Evolutionary conservation across 2,888 invertebrate genomes (phyloP).

Genomic region (Diaphora mendica): DNA sequence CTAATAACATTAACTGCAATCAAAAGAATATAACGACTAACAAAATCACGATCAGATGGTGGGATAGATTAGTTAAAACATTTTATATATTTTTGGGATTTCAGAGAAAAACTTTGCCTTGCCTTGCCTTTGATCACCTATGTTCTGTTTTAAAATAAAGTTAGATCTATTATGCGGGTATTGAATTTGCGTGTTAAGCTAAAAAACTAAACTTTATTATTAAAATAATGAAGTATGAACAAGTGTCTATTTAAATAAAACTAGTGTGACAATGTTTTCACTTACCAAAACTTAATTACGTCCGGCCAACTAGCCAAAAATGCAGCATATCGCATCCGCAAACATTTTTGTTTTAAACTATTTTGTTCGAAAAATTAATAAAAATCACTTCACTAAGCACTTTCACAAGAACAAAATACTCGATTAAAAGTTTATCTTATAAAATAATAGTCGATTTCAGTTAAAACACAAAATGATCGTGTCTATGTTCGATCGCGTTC

Average conservation of each 20-base stretch:
- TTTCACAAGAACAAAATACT: conserved; percentile 36
- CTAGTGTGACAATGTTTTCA: conserved; percentile 14
- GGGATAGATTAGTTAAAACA: too few species aligned
- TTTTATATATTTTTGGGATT: not conserved
- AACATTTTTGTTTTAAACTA: conserved; percentile 36
- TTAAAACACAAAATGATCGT: conserved; percentile 50
- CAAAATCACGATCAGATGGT: not conserved
- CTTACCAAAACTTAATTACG: conserved; percentile 44
- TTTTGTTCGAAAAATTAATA: conserved; percentile 26
- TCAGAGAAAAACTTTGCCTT: not conserved
- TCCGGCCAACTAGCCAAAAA: conserved; percentile 44
- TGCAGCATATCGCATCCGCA: conserved; percentile 41
- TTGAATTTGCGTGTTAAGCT: not conserved
- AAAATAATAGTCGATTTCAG: conserved; percentile 31
- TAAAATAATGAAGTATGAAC: not conserved
- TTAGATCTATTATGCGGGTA: not conserved
- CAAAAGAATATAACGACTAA: not conserved
- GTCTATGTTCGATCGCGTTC: conserved; percentile 63
- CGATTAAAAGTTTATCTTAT: conserved; percentile 28
- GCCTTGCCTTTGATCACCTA: not conserved
- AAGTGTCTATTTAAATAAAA: not conserved
- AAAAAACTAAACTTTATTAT: not conserved
- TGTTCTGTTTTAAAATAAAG: not conserved
- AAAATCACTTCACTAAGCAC: conserved; percentile 51
- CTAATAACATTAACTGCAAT: not conserved